These are phyloP conservation scores for Boloria selene DNA, from an alignment of 2,888 invertebrate genomes.

Conservation along the genomic window DNA sequence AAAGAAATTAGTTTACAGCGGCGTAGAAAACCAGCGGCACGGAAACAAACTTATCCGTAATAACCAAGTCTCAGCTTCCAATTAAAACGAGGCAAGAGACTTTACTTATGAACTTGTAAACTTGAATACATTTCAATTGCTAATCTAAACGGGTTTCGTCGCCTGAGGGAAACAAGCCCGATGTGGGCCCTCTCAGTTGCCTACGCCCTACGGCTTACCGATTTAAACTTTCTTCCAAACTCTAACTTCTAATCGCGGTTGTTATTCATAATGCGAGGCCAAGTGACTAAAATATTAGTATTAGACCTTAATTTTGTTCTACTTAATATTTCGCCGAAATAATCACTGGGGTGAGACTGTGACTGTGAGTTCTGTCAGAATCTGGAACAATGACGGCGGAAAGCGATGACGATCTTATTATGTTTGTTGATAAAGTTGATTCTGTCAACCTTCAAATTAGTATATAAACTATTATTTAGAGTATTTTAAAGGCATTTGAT, in stretches of 20 bases:
- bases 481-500: too few species aligned
- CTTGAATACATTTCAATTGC: slow-evolving; percentile 46
- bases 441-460: too few species aligned
- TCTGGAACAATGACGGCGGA: not conserved
- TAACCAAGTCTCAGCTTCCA: slow-evolving; percentile 30
- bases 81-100: slow-evolving; percentile 41
- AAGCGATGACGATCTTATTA: not conserved
- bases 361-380: not conserved
- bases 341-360: not conserved
- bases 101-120: slow-evolving; percentile 43
- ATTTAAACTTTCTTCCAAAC: slow-evolving; percentile 36
- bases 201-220: slow-evolving; percentile 40
- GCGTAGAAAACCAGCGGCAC: slow-evolving; percentile 12
- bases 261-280: slow-evolving; percentile 19
- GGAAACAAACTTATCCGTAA: slow-evolving; percentile 25
- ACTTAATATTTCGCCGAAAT: slow-evolving; percentile 6
- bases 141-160: slow-evolving; percentile 38
- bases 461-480: too few species aligned
- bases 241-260: slow-evolving; percentile 22
- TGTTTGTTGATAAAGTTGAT: not conserved
- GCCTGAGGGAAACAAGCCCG: slow-evolving; percentile 34
- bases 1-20: slow-evolving; percentile 17
- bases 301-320: slow-evolving; percentile 10
- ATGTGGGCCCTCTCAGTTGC: slow-evolving; percentile 35
- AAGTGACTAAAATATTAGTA: not conserved